A percentile compares a stretch with the other conserved stretches of the same genome.
These are phyloP conservation scores for Notolepis coatsorum DNA, from an alignment of 2,797 vertebrate species.

Conservation along the genomic window DNA sequence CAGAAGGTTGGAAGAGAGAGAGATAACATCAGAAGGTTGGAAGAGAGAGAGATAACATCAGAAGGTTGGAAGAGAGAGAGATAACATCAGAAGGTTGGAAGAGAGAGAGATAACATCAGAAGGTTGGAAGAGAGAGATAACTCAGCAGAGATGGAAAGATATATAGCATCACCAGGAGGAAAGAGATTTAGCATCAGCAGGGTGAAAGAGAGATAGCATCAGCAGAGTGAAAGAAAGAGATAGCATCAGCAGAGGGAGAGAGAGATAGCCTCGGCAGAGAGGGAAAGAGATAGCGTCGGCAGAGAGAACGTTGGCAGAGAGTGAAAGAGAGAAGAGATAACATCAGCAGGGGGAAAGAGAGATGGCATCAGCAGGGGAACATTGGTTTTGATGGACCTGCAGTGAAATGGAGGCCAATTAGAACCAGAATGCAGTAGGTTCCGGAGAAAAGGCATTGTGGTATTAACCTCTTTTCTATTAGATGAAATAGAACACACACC, in stretches of 20 bases:
- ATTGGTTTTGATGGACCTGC: conserved; percentile 36
- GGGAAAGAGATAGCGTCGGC: background rate
- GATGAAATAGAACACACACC: no score
- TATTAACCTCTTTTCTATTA: conserved; percentile 32
- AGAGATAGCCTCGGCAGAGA: conserved; percentile 1
- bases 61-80: no score
- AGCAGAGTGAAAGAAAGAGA: background rate
- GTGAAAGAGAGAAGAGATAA: conserved; percentile 3
- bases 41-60: no score
- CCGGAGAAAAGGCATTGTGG: conserved; percentile 33
- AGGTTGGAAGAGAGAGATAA: background rate
- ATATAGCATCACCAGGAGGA: background rate
- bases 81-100: no score
- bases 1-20: no score
- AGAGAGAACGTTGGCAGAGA: background rate
- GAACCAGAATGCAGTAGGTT: conserved; percentile 55
- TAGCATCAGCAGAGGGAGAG: conserved; percentile 39
- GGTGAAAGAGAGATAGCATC: background rate
- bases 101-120: background rate
- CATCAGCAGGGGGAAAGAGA: conserved; percentile 9
- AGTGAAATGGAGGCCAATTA: conserved; percentile 61
- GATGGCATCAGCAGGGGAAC: conserved; percentile 11
- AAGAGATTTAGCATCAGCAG: no score
- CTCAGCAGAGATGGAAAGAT: background rate
- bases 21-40: no score